Conservation (phyloP, 35 echinoderm and acorn worm genomes). For the Strongylocentrotus purpuratus region DNA sequence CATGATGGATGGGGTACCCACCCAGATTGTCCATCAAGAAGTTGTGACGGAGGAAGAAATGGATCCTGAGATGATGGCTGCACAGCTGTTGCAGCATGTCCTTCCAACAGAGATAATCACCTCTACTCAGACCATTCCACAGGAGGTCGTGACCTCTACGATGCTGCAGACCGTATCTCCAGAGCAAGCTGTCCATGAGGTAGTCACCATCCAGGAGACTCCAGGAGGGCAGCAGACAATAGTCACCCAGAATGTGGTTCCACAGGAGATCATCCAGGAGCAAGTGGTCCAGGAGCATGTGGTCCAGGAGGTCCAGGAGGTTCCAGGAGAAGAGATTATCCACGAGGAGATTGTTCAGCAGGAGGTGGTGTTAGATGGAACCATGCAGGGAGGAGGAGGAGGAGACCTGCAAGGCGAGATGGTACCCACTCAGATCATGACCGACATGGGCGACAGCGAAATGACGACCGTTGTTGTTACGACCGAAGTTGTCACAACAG, state of each 20-base stretch:
- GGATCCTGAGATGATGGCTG: constrained; percentile 37
- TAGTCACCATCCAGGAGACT: background rate
- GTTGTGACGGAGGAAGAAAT: constrained; percentile 35
- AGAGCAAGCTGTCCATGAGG: background rate
- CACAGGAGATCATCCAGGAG: constrained; percentile 13
- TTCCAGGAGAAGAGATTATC: constrained; percentile 1
- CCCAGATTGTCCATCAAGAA: constrained; percentile 42
- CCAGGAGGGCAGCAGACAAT: constrained; percentile 25
- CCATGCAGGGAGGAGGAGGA: background rate
- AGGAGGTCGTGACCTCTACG: constrained; percentile 6
- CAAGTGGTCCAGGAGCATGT: background rate
- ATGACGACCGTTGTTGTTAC: constrained; percentile 27
- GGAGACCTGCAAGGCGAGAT: background rate
- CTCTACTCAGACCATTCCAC: constrained; percentile 16
- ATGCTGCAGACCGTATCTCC: background rate
- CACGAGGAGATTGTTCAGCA: constrained; percentile 16
- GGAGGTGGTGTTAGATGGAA: background rate
- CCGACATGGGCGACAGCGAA: constrained; percentile 18
- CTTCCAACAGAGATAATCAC: constrained; percentile 34
- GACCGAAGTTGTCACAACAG: background rate
- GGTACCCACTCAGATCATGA: constrained; percentile 21
- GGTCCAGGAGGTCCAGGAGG: background rate
- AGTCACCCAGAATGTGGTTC: constrained; percentile 20
- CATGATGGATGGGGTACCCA: constrained; percentile 39
- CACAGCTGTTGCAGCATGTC: constrained; percentile 38